Base-by-base conservation (phyloP, 1,140 invertebrate genomes). In the Drosophila carrolli region DNA sequence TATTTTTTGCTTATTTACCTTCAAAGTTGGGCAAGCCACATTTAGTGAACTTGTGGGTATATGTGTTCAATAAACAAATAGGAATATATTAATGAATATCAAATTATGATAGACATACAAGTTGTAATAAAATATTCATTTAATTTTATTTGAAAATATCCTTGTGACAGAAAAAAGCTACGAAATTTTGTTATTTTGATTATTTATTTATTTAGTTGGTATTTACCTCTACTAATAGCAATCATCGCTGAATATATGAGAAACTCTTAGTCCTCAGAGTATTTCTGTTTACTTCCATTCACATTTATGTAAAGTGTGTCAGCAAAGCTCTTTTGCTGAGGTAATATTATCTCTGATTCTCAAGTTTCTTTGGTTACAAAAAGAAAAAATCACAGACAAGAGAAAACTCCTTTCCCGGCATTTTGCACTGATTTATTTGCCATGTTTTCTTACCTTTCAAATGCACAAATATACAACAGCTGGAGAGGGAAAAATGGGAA, bases 401-500 rank as follows among this genome's bases (percentile, higher is more conserved):
- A 38, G 7, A 32, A 14, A 40, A 41, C 37, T 65, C 35, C 40
- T 16, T 55, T 19, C 27, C 11, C 27, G 16, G 35, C 54, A 61
- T 38, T 55, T 40, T 56, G 54, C 47, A 35, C 58, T 60, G 85
- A 90, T 89, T 90, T 89, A 88, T 89, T 75, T 72, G 56, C 60
- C 37, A 75, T 89, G 77, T 75, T 81, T 89, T 81, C 50, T 50
- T 90, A 74, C 85, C 74, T 84, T 78, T 90, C 85, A 89, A 80
- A 54, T 84, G 80, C 81, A 90, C 81, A 84, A 89, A 71, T 50
- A 48, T 32, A 6, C 27, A 58, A 59, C 16, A 37, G 55, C 16
- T 23, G 46, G 44, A 14, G 43, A 16, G 16, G 35, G 43, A 65
- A 55, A 71, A 48, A 70, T 47, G 10, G 16, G 32, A 13, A n/a